Base-by-base conservation (phyloP, 2,113 vertebrate genomes). In the Callorhinus ursinus region DNA sequence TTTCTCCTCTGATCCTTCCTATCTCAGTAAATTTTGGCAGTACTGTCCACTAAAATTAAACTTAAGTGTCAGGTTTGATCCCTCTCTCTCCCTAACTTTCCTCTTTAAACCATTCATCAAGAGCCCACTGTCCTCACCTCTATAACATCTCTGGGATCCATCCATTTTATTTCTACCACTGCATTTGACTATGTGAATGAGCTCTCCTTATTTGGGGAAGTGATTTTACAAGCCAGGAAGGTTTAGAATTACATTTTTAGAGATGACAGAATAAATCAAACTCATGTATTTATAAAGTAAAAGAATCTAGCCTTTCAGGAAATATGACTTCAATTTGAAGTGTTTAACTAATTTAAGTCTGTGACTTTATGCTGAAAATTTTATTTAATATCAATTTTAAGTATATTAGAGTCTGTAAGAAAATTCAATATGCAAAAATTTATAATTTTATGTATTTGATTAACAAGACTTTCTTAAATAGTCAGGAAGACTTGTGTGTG, bases 161-260 rank as follows among this genome's bases (percentile, higher is more conserved):
- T 83, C 42, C 19, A 57, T 53, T 92, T 85, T 85, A 82, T 92
- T 61, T 85, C 65, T 24, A 63, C n/a, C 80, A 55, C 63, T n/a
- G 49, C 7, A 28, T 93, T 67, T 95, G 85, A 4, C 22, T 83
- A 55, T n/a, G n/a, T 82, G 88, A 84, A 92, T 59, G 53, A 96
- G 14, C 4, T 82, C 14, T 91, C 61, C 63, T 63, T 90, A 33
- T 33, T 85, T 90, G 21, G 8, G 42, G 49, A 84, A 81, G 33
- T 81, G 53, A 82, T 8, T 74, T 88, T 79, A 83, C 21, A 92
- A 90, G 28, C 76, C 61, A 95, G 15, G 57, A 85, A 88, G 26
- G 4, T 71, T 90, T 88, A 96, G 33, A 80, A 74, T 92, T 95
- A 91, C 77, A 59, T 65, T 96, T 65, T 96, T 88, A 63, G 13